Base-by-base conservation (phyloP, 2,888 invertebrate genomes). In the Philopedon plagiatum region DNA sequence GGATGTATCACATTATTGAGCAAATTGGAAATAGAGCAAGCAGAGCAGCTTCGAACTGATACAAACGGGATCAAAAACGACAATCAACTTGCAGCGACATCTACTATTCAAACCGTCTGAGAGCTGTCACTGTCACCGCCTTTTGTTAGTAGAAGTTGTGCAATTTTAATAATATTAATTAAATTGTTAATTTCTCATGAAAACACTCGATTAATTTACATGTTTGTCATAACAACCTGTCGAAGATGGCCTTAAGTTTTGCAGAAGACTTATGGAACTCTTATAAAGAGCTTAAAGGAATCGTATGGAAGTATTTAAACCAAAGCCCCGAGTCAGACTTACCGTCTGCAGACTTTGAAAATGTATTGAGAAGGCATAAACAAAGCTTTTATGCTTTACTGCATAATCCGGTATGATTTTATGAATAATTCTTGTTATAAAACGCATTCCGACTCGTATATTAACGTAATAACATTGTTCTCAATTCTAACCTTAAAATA, bases 191-290 rank as follows among this genome's bases (percentile, higher is more conserved):
- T n/a, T n/a, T n/a, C n/a, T 46, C 7, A 41, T 13, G 37, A 37
- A 37, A 37, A 37, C 11, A 11, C n/a, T 37, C 1, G 11, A 13
- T 37, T 13, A n/a, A 13, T 37, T 37, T 21, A 21, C 7, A 46
- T 13, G 19, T 21, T 19, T 23, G n/a, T 11, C 9, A 23, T 23
- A n/a, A 44, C 18, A 21, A 23, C 23, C 11, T 1, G 23, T 21
- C 1, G 13, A 61, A 39, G 57, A 75, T 76, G 73, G 39, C 69
- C 21, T 13, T 69, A 26, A 78, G 74, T 66, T 81, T 87, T 44
- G 88, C 89, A 8, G 93, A 93, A 81, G 94, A 95, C 84, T 88
- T 94, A 87, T 95, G 95, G 95, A 93, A 93, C 56, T 93, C 94
- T 0, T 94, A 91, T 85, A 94, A 94, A 81, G 92, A 94, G 80